Base-by-base conservation (phyloP, 2,888 invertebrate genomes). In the Rhogogaster chlorosoma region DNA sequence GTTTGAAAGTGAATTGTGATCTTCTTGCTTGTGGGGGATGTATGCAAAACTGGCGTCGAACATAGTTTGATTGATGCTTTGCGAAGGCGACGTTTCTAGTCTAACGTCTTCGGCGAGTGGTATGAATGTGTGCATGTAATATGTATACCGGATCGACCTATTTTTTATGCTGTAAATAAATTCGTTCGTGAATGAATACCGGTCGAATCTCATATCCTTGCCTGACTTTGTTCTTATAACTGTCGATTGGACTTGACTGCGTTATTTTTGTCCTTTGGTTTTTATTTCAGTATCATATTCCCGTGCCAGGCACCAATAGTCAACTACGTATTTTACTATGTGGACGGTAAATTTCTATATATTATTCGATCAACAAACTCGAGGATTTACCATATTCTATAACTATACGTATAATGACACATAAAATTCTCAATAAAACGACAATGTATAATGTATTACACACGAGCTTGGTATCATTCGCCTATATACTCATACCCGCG, bases 301-400 rank as follows among this genome's bases (percentile, higher is more conserved):
- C 7, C 80, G 80, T 80, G 29, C 80, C 80, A 80, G 80, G 80
- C 53, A 80, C 80, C 80, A 18, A 38, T 53, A 53, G 53, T 53
- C 26, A 32, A 32, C 78, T 75, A n/a, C 75, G 75, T 45, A 12
- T 45, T 42, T 45, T 26, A 75, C 42, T 32, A 45, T 77, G 49
- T 32, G 49, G 18, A 77, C 32, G 18, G 0, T 4, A 77, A 77
- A 53, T 32, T 77, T 53, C 49, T 53, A 22, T 73, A 73, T 22
- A 29, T 77, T 7, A 12, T 77, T 45, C 45, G 77, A 18, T 32
- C 29, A 18, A 75, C 15, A 42, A 42, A 26, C 45, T 22, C 15
- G 26, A 10, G 26, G 45, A 45, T 45, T 45, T 45, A 26, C 61
- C 53, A 53, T 7, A 53, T 53, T n/a, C 7, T 53, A n/a, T 49